Evolutionary conservation across 2,113 vertebrate species (phyloP).

Genomic region (Lanius ludovicianus): DNA sequence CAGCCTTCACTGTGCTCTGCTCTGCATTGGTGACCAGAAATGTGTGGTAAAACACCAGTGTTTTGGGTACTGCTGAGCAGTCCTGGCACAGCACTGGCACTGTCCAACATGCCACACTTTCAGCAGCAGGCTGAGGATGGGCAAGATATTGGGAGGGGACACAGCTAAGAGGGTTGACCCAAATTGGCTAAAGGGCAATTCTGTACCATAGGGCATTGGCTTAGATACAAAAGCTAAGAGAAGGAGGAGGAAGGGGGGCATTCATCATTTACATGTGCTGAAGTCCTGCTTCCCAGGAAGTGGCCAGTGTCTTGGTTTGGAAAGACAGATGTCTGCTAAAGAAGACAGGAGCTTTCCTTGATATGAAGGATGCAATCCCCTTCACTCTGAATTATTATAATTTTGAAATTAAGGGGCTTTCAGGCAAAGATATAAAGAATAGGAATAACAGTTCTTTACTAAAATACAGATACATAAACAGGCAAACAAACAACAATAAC

Average conservation of each 20-base stretch:
- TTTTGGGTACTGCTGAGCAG: not conserved
- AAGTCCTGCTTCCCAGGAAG: not conserved
- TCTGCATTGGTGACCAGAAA: not conserved
- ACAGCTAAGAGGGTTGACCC: not conserved
- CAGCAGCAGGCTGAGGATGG: fast-evolving
- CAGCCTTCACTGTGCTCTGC: not conserved
- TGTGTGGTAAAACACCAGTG: fast-evolving
- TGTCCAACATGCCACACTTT: fast-evolving
- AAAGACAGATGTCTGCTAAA: too few relatives aligned
- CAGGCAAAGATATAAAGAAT: too few relatives aligned
- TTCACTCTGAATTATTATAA: too few relatives aligned
- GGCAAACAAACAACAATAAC: too few relatives aligned
- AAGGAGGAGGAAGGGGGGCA: not conserved
- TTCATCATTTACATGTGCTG: not conserved
- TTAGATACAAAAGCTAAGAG: not conserved
- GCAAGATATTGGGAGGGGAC: not conserved
- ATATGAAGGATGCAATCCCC: too few relatives aligned
- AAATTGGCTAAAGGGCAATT: not conserved
- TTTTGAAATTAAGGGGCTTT: too few relatives aligned
- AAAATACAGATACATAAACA: too few relatives aligned
- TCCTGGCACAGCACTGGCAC: not conserved
- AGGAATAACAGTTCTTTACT: too few relatives aligned
- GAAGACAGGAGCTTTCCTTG: too few relatives aligned
- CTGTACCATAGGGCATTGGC: fast-evolving
- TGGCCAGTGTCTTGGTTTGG: fast-evolving